These are phyloP conservation scores for Tolypeutes matacus DNA, from an alignment of 2,797 vertebrate genomes.

Conservation along the genomic window DNA sequence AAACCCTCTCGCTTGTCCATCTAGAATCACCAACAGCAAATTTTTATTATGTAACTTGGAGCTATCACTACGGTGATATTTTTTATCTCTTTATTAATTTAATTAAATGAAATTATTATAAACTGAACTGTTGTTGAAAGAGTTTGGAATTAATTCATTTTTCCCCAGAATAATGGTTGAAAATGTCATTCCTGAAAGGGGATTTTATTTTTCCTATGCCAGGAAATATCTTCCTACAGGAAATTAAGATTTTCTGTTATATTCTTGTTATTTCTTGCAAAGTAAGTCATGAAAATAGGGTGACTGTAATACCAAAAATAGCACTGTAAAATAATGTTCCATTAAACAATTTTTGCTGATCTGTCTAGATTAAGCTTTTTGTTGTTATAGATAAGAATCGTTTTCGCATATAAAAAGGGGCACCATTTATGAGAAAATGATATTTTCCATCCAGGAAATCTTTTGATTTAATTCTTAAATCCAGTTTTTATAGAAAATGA, in stretches of 20 bases:
- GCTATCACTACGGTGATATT: not conserved
- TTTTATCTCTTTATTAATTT: not conserved
- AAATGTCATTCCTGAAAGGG: not conserved
- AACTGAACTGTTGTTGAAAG: not conserved
- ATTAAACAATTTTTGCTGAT: not conserved
- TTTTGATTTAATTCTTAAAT: slow-evolving; percentile 17
- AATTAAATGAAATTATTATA: not conserved
- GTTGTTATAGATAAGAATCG: not conserved
- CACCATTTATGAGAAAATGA: slow-evolving; percentile 9
- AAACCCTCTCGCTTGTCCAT: not conserved
- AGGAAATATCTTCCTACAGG: not conserved
- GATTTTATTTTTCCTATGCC: not conserved
- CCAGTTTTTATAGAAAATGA: slow-evolving; percentile 44
- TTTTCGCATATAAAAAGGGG: not conserved
- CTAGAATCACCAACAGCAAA: not conserved
- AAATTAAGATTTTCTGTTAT: slow-evolving; percentile 4
- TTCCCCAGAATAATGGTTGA: not conserved
- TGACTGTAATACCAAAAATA: not conserved
- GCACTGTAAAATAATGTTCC: not conserved
- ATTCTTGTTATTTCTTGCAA: slow-evolving; percentile 20
- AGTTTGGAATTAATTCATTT: not conserved
- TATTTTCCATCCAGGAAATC: slow-evolving; percentile 18
- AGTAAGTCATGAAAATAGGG: not conserved
- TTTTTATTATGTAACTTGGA: not conserved
- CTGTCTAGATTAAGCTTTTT: not conserved